Evolutionary conservation across 2,888 invertebrate species (phyloP).

Genomic region (Scaptomyza tumidula): DNA sequence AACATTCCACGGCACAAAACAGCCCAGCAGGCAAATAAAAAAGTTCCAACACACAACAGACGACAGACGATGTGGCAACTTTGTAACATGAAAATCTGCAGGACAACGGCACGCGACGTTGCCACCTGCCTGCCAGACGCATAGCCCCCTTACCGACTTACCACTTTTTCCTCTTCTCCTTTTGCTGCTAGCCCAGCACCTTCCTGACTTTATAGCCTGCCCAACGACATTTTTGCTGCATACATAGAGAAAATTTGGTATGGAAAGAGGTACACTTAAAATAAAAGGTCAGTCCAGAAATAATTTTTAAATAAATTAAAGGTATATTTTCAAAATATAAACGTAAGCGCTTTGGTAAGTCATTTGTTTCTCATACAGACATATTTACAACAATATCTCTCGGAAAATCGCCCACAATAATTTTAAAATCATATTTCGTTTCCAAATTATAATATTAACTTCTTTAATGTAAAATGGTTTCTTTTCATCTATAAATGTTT

Average conservation of each 20-base stretch:
- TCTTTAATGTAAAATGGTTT: no score
- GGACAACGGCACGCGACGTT: constrained; percentile 66
- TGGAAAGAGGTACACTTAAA: background rate
- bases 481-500: no score
- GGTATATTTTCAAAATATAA: no score
- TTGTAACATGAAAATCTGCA: constrained; percentile 79
- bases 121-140: constrained; percentile 49
- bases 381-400: no score
- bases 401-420: no score
- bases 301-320: no score
- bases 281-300: background rate
- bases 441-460: no score
- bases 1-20: constrained; percentile 30
- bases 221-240: constrained; percentile 69
- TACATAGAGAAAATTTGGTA: constrained; percentile 40
- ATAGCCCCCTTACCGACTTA: background rate
- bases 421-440: no score
- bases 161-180: background rate
- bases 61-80: constrained; percentile 75
- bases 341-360: no score
- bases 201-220: constrained; percentile 75
- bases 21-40: constrained; percentile 41
- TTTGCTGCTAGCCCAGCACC: constrained; percentile 13
- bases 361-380: no score
- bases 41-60: constrained; percentile 53